phyloP scores from a whole-genome alignment of 2,888 invertebrate genomes.

The Leucozona laternaria region DNA sequence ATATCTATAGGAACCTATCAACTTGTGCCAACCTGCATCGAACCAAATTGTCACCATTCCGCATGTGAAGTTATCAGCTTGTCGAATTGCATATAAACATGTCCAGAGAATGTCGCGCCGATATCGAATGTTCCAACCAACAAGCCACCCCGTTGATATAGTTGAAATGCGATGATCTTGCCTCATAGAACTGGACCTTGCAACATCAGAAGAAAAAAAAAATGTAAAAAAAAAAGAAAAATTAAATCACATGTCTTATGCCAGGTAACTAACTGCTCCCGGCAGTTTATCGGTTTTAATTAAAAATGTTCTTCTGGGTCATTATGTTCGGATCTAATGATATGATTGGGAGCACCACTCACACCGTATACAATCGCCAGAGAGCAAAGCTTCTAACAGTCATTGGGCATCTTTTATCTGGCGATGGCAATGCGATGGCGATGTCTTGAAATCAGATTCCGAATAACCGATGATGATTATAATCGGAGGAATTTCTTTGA shows the following conservation, averaged over 20 bases:
- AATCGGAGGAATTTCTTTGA: constrained; percentile 76
- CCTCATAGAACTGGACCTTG: constrained; percentile 26
- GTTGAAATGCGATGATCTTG: constrained; percentile 9
- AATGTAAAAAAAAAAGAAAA: constrained; percentile 24
- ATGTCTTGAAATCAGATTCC: constrained; percentile 47
- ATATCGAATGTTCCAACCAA: constrained; percentile 12
- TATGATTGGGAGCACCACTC: constrained; percentile 73
- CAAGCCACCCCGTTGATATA: constrained; percentile 63
- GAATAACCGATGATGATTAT: constrained; percentile 66
- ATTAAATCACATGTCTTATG: constrained; percentile 72
- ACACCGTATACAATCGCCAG: constrained; percentile 50
- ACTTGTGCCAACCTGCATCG: constrained; percentile 53
- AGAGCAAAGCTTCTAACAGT: constrained; percentile 62
- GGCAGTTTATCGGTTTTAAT: constrained; percentile 75
- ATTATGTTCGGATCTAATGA: constrained; percentile 74
- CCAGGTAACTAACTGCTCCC: constrained; percentile 50
- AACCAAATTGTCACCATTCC: constrained; percentile 71
- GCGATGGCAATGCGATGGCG: constrained; percentile 31
- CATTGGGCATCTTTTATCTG: constrained; percentile 26
- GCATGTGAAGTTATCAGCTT: constrained; percentile 71
- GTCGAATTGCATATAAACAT: constrained; percentile 64
- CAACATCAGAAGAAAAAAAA: background rate
- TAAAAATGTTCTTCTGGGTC: constrained; percentile 70
- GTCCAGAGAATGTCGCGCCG: constrained; percentile 37
- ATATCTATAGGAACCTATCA: constrained; percentile 28